A percentile compares a stretch with the other conserved stretches of the same genome.
Evolutionary conservation across 1,140 invertebrate species (phyloP).

Genomic region (Anoplolepis gracilipes): DNA sequence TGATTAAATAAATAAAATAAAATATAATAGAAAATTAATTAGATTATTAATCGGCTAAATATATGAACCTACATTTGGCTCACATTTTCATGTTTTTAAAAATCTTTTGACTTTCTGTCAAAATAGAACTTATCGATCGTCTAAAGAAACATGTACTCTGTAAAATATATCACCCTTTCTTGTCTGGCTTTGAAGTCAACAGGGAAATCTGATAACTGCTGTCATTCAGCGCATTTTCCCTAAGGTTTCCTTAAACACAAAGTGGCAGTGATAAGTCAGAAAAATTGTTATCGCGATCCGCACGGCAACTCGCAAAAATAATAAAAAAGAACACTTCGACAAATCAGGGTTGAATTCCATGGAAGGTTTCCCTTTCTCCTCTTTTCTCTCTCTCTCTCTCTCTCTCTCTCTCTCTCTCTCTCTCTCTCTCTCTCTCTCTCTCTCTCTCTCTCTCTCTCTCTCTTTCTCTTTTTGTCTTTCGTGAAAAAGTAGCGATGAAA

Average conservation of each 20-base stretch:
- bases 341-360: conserved; percentile 60
- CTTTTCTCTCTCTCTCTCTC: background rate
- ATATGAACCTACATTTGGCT: background rate
- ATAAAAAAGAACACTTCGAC: background rate
- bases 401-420: background rate
- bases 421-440: background rate
- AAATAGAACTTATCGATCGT: background rate
- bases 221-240: background rate
- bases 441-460: background rate
- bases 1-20: background rate
- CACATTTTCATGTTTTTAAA: background rate
- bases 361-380: background rate
- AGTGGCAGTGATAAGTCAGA: background rate
- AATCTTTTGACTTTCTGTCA: background rate
- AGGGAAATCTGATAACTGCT: conserved; percentile 9
- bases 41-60: background rate
- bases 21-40: background rate
- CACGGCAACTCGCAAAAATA: too few species aligned
- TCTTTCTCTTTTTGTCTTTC: background rate
- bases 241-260: background rate
- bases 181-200: background rate
- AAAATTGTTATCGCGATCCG: conserved; percentile 6
- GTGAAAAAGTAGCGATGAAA: background rate
- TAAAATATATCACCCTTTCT: background rate
- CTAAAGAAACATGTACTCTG: background rate